Percentiles rank a stretch among this genome's conserved stretches.
Conservation (phyloP, 2,888 invertebrate species). For the Agrotis segetum region DNA sequence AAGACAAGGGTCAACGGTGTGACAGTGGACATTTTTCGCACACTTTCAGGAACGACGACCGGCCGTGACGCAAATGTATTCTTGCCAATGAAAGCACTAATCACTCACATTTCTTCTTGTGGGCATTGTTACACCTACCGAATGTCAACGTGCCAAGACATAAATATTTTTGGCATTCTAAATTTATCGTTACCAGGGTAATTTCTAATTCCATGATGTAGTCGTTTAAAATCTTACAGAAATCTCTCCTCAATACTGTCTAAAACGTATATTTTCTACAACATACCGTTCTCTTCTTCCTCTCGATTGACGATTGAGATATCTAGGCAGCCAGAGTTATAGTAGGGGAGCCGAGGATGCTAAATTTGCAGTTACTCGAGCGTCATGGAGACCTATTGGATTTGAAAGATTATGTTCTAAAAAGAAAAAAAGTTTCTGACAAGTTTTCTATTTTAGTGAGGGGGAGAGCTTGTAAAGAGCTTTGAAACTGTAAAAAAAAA, state of each 20-base stretch:
- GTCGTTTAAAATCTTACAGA: slow-evolving; percentile 11
- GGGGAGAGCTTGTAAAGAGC: too few species aligned
- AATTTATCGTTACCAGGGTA: slow-evolving; percentile 67
- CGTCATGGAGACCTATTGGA: too few species aligned
- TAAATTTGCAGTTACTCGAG: too few species aligned
- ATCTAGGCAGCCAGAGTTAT: background rate
- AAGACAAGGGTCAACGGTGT: slow-evolving; percentile 75
- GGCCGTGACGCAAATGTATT: slow-evolving; percentile 78
- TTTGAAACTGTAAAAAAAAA: too few species aligned
- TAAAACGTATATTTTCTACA: background rate
- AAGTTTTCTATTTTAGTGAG: too few species aligned
- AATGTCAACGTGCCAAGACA: slow-evolving; percentile 74
- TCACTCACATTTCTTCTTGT: slow-evolving; percentile 68
- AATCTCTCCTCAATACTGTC: background rate
- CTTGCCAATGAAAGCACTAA: slow-evolving; percentile 75
- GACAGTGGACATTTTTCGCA: slow-evolving; percentile 72
- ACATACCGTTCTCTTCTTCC: background rate
- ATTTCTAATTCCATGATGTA: slow-evolving; percentile 49
- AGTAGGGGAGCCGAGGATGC: too few species aligned
- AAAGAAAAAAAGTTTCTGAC: too few species aligned
- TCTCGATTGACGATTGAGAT: too few species aligned
- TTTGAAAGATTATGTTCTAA: too few species aligned
- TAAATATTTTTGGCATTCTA: slow-evolving; percentile 72
- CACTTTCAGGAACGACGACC: slow-evolving; percentile 82
- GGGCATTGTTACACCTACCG: slow-evolving; percentile 66